These are phyloP conservation scores for Syritta pipiens DNA, from an alignment of 2,888 invertebrate genomes.

Conservation along the genomic window DNA sequence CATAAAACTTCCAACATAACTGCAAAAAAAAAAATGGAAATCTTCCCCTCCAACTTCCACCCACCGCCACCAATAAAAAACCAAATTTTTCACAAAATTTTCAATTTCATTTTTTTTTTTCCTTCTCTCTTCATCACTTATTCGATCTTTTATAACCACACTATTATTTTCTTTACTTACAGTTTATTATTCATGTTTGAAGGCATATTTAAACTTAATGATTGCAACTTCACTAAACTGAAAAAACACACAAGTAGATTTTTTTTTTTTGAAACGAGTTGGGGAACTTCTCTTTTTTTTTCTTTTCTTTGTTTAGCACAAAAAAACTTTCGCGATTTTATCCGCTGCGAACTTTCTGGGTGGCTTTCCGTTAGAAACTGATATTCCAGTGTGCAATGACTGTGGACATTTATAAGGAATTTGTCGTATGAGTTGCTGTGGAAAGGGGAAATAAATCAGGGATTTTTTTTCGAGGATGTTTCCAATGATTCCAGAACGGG, in stretches of 20 bases:
- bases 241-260: conserved; percentile 37
- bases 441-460: conserved; percentile 6
- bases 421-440: background rate
- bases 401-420: conserved; percentile 50
- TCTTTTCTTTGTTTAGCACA: conserved; percentile 21
- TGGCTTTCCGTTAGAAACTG: conserved; percentile 61
- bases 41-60: background rate
- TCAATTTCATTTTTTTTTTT: conserved; percentile 7
- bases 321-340: conserved; percentile 58
- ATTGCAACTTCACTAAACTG: conserved; percentile 75
- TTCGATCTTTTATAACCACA: conserved; percentile 9
- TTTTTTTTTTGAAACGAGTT: conserved; percentile 23
- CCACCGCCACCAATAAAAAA: background rate
- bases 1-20: conserved; percentile 9
- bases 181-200: conserved; percentile 80
- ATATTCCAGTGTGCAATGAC: conserved; percentile 51
- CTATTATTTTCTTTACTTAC: conserved; percentile 75
- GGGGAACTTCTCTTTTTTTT: conserved; percentile 29
- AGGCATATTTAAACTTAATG: conserved; percentile 78
- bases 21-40: conserved; percentile 6
- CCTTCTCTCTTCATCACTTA: conserved; percentile 26
- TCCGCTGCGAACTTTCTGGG: conserved; percentile 52
- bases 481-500: background rate
- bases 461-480: background rate
- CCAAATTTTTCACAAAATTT: conserved; percentile 29